phyloP scores from a whole-genome alignment of 2,797 vertebrate genomes.

The Gallinago nigripennis region DNA sequence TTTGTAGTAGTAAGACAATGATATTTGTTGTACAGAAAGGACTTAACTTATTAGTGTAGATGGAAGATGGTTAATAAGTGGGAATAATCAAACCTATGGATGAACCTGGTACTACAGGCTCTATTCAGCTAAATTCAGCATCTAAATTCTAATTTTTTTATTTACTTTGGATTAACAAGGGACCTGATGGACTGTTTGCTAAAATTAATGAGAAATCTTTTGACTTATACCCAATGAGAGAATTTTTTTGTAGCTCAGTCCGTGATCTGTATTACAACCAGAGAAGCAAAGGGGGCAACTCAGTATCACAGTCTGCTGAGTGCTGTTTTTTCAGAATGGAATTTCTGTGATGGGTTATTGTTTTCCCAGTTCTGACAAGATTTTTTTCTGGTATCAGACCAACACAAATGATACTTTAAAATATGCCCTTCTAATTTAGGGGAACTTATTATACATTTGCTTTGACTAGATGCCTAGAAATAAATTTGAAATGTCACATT shows the following conservation, averaged over 20 bases:
- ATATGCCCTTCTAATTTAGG: conserved; percentile 1
- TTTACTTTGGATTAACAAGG: neutral
- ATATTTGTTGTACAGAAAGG: neutral
- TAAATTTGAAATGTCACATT: neutral
- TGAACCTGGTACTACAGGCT: neutral
- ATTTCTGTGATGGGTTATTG: neutral
- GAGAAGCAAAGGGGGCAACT: neutral
- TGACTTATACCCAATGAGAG: neutral
- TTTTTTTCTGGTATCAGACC: neutral
- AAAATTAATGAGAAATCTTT: neutral
- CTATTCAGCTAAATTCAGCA: neutral
- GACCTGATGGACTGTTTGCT: neutral
- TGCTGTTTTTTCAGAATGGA: neutral
- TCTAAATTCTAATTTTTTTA: neutral
- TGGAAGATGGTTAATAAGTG: neutral
- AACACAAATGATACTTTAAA: neutral
- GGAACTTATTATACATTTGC: neutral
- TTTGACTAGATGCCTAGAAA: conserved; percentile 8
- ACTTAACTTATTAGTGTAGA: neutral
- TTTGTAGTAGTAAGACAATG: neutral
- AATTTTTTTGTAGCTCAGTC: neutral
- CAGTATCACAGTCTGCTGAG: neutral
- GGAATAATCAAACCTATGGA: neutral
- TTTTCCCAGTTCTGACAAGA: neutral
- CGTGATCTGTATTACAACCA: neutral